Percentiles rank a stretch among this genome's conserved stretches.
phyloP scores from a whole-genome alignment of 2,797 vertebrate genomes.

The Notoglanidium macrostoma region DNA sequence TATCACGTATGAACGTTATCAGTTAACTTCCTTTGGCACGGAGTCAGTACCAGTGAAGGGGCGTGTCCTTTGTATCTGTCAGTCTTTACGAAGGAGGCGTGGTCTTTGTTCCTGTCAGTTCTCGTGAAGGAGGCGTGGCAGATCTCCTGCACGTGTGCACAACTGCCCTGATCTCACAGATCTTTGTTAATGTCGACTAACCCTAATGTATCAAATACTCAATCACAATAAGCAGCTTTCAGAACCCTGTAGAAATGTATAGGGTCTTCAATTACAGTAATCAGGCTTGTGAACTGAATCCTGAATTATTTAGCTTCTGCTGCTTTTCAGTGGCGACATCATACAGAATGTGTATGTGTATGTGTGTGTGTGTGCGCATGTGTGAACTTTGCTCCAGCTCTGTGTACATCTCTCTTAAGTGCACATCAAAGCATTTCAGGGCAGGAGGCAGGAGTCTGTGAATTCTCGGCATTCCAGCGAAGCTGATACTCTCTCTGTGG shows the following conservation, averaged over 20 bases:
- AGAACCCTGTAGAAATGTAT: background rate
- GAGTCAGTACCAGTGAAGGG: background rate
- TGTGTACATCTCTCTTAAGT: conserved; percentile 6
- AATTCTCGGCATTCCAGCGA: conserved; percentile 44
- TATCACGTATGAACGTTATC: background rate
- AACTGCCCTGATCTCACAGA: background rate
- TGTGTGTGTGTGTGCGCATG: background rate
- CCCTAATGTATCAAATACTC: conserved; percentile 1
- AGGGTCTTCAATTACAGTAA: background rate
- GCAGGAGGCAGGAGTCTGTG: background rate
- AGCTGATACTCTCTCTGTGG: conserved; percentile 43
- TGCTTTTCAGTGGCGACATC: background rate
- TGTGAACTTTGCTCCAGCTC: conserved; percentile 21
- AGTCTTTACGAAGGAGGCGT: background rate
- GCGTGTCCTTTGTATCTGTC: background rate
- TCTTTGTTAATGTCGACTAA: background rate
- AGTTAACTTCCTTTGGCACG: background rate
- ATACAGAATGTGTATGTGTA: background rate
- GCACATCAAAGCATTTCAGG: conserved; percentile 31
- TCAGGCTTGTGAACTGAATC: background rate
- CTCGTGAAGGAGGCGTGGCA: background rate
- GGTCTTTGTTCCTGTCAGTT: background rate
- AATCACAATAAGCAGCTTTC: background rate
- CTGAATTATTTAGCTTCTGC: background rate
- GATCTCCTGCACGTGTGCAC: background rate